Conservation (phyloP, 2,113 vertebrate species). For the Bathybates hornii region DNA sequence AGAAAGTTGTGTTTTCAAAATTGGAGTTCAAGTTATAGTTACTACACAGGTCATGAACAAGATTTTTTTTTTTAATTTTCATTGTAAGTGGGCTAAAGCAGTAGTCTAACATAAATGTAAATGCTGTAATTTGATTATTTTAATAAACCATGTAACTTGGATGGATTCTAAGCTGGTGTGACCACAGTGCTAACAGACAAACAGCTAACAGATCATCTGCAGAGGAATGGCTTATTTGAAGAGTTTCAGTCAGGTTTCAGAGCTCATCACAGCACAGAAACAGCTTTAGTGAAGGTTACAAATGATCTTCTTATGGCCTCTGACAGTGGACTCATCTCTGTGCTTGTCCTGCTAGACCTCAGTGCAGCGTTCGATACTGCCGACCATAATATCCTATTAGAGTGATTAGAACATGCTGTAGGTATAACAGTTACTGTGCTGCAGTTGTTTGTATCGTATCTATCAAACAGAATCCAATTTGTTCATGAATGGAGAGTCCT, state of each 20-base stretch:
- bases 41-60: no score
- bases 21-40: no score
- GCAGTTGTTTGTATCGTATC: fast-evolving
- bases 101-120: no score
- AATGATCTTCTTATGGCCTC: background rate
- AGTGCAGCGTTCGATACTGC: fast-evolving
- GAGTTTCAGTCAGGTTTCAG: no score
- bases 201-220: background rate
- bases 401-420: fast-evolving
- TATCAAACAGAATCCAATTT: fast-evolving
- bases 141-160: no score
- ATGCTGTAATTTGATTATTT: no score
- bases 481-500: background rate
- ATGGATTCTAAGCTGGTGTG: no score
- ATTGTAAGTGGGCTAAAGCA: no score
- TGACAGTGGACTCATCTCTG: background rate
- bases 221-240: no score
- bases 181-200: background rate
- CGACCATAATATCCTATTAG: fast-evolving
- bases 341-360: fast-evolving
- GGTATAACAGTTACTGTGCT: fast-evolving
- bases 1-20: no score
- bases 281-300: background rate
- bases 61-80: no score
- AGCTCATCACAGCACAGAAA: no score